Base-by-base conservation (phyloP, 1,140 invertebrate genomes). In the Metaphire vulgaris region DNA sequence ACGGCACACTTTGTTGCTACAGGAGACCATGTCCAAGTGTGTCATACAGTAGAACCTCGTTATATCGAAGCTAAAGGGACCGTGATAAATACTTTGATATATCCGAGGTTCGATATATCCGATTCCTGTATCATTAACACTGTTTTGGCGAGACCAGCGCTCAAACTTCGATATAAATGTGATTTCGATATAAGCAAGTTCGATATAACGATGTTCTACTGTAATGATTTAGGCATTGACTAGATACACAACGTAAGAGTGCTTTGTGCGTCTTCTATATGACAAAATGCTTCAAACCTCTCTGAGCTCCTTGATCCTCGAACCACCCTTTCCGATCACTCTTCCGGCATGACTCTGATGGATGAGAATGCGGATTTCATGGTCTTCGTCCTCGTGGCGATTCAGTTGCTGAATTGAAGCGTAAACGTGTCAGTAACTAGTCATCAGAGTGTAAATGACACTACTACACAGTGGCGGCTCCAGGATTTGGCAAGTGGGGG, bases 291-390 rank as follows among this genome's bases (percentile, higher is more conserved):
- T n/a, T n/a, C 90, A 91, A 85, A 97, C 95, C 89, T 99, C 96
- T 84, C 97, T 89, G 28, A 99, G 90, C 87, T 99, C 96, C 88
- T 98, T 99, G 85, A 99, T 98, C 88, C 98, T 98, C 79, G 91
- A 89, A 65, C 97, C 97, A 79, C 91, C 92, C 86, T 96, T 95
- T 67, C 97, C 97, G 85, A 99, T 99, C 82, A 99, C 93, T 85
- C 95, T 98, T 69, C 97, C 97, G 74, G 97, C 97, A 85, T 98
- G 92, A 82, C 94, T 97, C 87, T 99, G 96, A 86, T 99, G 97
- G 29, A 99, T 94, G 79, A 99, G 88, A 87, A 98, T 90, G 79
- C 96, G 91, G 32, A 99, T 21, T 30, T 73, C 72, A 41, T 73
- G 72, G 15, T 73, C 33, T 28, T 73, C 33, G 28, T 73, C 33